Conservation (phyloP, 2,113 vertebrate species). For the Eretmochelys imbricata region DNA sequence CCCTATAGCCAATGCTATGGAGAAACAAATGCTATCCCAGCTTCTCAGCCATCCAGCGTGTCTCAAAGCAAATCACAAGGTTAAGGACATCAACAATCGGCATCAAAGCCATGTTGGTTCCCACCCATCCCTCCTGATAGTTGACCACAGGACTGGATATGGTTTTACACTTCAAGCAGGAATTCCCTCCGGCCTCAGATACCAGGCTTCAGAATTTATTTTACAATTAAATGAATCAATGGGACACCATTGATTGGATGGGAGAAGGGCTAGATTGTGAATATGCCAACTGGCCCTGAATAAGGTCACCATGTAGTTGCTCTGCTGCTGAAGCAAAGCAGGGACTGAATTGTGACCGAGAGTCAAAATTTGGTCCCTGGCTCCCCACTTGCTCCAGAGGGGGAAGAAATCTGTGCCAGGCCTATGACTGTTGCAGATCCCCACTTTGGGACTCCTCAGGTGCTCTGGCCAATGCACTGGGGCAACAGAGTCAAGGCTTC, state of each 20-base stretch:
- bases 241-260: slow-evolving; percentile 27
- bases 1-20: slow-evolving; percentile 40
- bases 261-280: neutral
- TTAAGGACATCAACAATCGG: slow-evolving; percentile 19
- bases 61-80: slow-evolving; percentile 65
- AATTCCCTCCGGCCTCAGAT: slow-evolving; percentile 39
- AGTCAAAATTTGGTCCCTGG: neutral
- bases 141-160: neutral
- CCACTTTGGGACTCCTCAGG: neutral
- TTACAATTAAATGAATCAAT: neutral
- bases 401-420: neutral
- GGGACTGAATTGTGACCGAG: neutral
- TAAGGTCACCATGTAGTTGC: neutral
- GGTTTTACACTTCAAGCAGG: slow-evolving; percentile 26
- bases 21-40: neutral
- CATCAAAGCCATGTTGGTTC: slow-evolving; percentile 26
- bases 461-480: no score
- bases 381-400: neutral
- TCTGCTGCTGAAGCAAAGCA: slow-evolving; percentile 17
- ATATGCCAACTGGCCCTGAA: neutral
- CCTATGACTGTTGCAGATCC: neutral
- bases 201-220: slow-evolving; percentile 36
- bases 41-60: slow-evolving; percentile 43
- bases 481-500: neutral
- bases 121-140: neutral